Evolutionary conservation across 2,797 vertebrate genomes (phyloP).

Genomic region (Amphiprion clarkii): DNA sequence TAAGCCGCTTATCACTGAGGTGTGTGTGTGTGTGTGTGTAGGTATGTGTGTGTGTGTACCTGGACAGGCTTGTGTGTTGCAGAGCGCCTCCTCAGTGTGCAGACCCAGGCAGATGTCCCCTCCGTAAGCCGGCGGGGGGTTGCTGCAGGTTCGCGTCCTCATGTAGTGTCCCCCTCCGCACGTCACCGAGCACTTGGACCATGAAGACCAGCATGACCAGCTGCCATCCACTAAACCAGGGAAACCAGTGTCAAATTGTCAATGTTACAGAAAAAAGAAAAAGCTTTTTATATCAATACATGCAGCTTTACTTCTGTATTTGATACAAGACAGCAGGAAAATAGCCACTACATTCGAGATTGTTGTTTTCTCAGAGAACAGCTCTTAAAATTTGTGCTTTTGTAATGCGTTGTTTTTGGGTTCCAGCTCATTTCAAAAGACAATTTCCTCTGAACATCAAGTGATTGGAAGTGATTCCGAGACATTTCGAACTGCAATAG

Average conservation of each 20-base stretch:
- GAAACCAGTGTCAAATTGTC: slow-evolving; percentile 12
- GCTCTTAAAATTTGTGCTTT: slow-evolving; percentile 9
- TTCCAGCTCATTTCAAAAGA: slow-evolving; percentile 57
- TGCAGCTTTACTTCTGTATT: too few relatives aligned
- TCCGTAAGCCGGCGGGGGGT: slow-evolving; percentile 93
- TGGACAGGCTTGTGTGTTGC: slow-evolving; percentile 94
- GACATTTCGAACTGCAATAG: slow-evolving; percentile 48
- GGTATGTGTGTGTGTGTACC: slow-evolving; percentile 82
- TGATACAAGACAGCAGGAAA: too few relatives aligned
- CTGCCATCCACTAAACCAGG: slow-evolving; percentile 91
- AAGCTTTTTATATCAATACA: too few relatives aligned
- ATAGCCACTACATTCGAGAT: not conserved
- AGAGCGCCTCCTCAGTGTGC: slow-evolving; percentile 96
- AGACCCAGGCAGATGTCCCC: slow-evolving; percentile 98
- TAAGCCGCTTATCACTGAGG: slow-evolving; percentile 47
- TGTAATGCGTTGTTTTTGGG: slow-evolving; percentile 16
- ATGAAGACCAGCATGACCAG: slow-evolving; percentile 98
- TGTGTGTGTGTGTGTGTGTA: slow-evolving; percentile 3
- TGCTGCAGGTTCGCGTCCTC: slow-evolving; percentile 95
- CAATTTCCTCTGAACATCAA: slow-evolving; percentile 48
- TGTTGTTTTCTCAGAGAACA: slow-evolving; percentile 4
- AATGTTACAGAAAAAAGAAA: not conserved
- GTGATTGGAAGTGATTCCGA: slow-evolving; percentile 54
- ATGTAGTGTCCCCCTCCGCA: slow-evolving; percentile 98
- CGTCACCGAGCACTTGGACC: slow-evolving; percentile 97